A percentile compares a stretch with the other conserved stretches of the same genome.
Conservation (phyloP, 2,797 vertebrate genomes). For the Prionace glauca region DNA sequence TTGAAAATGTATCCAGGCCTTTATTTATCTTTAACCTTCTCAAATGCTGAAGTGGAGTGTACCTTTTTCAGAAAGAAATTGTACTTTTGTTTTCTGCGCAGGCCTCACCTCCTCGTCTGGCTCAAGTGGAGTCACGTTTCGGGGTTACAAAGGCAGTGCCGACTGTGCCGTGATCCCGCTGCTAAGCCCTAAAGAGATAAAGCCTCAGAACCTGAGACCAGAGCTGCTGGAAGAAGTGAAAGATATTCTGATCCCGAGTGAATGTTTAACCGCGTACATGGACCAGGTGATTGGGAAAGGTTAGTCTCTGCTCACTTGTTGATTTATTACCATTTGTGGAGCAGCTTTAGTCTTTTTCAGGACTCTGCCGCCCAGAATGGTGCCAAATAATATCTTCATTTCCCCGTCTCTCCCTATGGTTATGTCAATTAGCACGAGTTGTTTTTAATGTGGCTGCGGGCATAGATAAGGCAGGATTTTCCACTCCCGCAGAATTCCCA, state of each 20-base stretch:
- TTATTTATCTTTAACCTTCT: not conserved
- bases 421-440: not conserved
- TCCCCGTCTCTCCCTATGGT: not conserved
- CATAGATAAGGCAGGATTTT: not conserved
- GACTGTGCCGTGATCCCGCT: slow-evolving; percentile 66
- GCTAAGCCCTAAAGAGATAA: slow-evolving; percentile 69
- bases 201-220: slow-evolving; percentile 67
- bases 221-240: slow-evolving; percentile 87
- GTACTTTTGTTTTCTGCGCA: not conserved
- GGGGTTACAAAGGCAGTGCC: slow-evolving; percentile 51
- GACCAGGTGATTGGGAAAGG: slow-evolving; percentile 90
- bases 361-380: not conserved
- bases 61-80: not conserved
- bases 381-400: not conserved
- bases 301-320: slow-evolving; percentile 46
- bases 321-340: not conserved
- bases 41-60: no score
- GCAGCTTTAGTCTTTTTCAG: not conserved
- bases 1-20: not conserved
- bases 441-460: not conserved
- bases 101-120: slow-evolving; percentile 43
- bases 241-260: slow-evolving; percentile 83
- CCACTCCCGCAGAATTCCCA: no score
- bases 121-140: slow-evolving; percentile 49
- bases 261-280: slow-evolving; percentile 70